Evolutionary conservation across 2,888 invertebrate genomes (phyloP).

Genomic region (Tetragnatha montana): DNA sequence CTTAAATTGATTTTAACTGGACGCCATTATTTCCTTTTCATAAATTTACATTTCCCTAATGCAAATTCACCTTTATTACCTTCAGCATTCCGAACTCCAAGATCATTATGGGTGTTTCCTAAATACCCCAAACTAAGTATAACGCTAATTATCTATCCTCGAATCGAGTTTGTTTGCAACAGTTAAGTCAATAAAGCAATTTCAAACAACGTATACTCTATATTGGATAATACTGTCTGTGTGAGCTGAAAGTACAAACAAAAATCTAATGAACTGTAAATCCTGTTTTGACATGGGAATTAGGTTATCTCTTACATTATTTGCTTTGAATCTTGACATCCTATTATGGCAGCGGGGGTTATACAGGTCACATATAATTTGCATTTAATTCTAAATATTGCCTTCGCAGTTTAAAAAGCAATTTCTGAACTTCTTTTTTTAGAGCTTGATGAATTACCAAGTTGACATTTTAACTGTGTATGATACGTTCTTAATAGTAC

Average conservation of each 20-base stretch:
- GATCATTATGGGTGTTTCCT: background rate
- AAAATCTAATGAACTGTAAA: background rate
- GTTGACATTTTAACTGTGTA: too few relatives aligned
- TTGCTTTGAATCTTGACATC: background rate
- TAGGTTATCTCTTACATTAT: background rate
- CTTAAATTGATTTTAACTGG: too few relatives aligned
- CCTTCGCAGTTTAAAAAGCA: background rate
- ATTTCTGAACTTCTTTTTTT: background rate
- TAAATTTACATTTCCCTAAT: too few relatives aligned
- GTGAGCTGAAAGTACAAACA: too few relatives aligned
- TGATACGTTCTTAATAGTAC: too few relatives aligned
- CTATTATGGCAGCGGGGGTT: background rate
- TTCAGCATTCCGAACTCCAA: too few relatives aligned
- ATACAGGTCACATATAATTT: background rate
- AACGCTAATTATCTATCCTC: background rate
- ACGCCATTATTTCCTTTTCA: too few relatives aligned
- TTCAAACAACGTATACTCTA: background rate
- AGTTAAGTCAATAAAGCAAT: background rate
- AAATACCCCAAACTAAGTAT: background rate
- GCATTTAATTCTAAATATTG: background rate
- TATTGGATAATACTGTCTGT: too few relatives aligned
- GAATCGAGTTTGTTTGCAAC: background rate
- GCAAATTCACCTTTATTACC: too few relatives aligned
- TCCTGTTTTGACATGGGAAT: background rate
- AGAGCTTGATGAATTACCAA: background rate